A percentile compares a stretch with the other conserved stretches of the same genome.
Evolutionary conservation across 2,888 invertebrate species (phyloP).

Genomic region (Rotaria magnacalcarata): DNA sequence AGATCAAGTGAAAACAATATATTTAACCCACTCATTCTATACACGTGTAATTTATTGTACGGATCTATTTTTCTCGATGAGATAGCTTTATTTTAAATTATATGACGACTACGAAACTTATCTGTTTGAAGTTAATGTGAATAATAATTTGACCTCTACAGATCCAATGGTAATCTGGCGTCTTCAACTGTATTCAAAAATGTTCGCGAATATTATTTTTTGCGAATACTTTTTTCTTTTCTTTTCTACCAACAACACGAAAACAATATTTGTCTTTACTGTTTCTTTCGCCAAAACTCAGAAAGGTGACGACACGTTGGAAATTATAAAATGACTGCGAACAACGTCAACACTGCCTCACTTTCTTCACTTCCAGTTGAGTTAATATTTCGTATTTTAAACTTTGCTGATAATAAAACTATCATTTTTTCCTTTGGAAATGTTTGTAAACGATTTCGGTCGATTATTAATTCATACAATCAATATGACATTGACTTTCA

Average conservation of each 20-base stretch:
- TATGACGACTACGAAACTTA: no score
- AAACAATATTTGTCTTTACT: neutral
- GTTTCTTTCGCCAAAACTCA: neutral
- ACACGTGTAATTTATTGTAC: no score
- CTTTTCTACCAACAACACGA: neutral
- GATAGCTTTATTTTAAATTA: no score
- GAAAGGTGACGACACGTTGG: neutral
- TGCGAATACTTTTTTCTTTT: neutral
- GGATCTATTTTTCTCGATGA: no score
- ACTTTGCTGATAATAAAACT: neutral
- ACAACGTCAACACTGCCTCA: neutral
- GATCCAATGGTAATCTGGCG: no score
- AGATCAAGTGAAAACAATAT: no score
- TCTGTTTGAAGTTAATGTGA: no score
- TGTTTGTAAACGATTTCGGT: neutral
- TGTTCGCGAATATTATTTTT: no score
- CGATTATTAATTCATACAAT: neutral
- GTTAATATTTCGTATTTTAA: constrained; percentile 15
- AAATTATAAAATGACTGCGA: neutral
- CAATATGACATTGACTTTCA: neutral
- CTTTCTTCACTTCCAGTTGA: neutral
- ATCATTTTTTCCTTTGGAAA: neutral
- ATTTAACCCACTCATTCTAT: no score
- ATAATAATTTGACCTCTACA: no score
- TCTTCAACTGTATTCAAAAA: no score